Base-by-base conservation (phyloP, 2,113 vertebrate genomes). In the Nothocercus julius region DNA sequence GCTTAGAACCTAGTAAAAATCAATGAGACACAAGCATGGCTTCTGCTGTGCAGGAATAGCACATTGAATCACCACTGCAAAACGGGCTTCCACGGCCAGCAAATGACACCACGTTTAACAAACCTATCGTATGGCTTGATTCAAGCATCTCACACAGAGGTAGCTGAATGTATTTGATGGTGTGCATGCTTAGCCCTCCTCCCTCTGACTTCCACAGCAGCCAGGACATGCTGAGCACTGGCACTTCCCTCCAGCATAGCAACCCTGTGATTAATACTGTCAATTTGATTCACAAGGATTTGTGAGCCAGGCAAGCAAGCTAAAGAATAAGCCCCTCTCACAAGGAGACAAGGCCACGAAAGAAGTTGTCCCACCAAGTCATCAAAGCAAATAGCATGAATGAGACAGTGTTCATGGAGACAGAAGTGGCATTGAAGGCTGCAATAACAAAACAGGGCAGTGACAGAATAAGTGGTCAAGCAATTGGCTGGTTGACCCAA, bases 341-440 rank as follows among this genome's bases (percentile, higher is more conserved):
- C 74, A 82, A 88, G 88, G 88, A 88, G 94, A 95, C 74, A 49
- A 90, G 88, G 85, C 94, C 95, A 85, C 19, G 58, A 81, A 96
- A 84, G 62, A 95, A 40, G 81, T 84, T 96, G 85, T 83, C 88
- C 94, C 92, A 86, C 83, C 90, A 95, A 96, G 88, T 90, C 85
- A 96, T 96, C 93, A 96, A 79, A 96, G 95, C 80, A 95, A 94
- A 87, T 34, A 93, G 80, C 88, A 96, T 93, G 94, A 96, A 97
- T 90, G 83, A 84, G 63, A 95, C 93, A 96, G 95, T 95, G 95
- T 96, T 87, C 95, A 96, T 86, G 92, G 84, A 96, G 93, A 96
- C 96, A 97, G 94, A 97, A 96, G 93, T 95, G 81, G 92, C 92
- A 96, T 93, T 97, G 95, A 97, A 82, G 77, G 88, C 94, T 94